Conservation (phyloP, 2,797 vertebrate genomes). For the Gymnothorax reevesii region DNA sequence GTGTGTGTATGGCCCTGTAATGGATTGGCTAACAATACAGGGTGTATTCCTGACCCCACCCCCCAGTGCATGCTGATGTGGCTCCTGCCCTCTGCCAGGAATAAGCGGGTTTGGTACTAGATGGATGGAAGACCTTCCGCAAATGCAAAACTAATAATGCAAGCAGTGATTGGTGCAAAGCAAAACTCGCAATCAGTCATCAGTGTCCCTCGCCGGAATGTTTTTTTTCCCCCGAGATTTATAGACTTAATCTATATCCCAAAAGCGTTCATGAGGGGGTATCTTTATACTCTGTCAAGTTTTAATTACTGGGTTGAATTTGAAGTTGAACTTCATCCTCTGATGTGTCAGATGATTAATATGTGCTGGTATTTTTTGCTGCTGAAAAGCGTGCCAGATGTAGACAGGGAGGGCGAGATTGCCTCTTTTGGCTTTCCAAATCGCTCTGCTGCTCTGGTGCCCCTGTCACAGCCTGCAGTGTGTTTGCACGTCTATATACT, state of each 20-base stretch:
- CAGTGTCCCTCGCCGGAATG: neutral
- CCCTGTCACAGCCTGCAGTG: neutral
- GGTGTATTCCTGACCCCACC: too few relatives aligned
- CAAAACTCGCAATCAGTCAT: neutral
- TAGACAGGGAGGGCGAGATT: neutral
- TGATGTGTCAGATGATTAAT: conserved; percentile 5
- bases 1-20: too few relatives aligned
- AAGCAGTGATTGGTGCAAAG: too few relatives aligned
- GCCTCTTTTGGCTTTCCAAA: neutral
- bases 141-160: too few relatives aligned
- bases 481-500: neutral
- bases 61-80: too few relatives aligned
- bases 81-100: too few relatives aligned
- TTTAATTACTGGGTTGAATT: neutral
- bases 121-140: too few relatives aligned
- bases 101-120: too few relatives aligned
- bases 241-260: neutral
- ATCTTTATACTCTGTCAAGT: neutral
- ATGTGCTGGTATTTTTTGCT: neutral
- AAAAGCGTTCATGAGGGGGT: neutral
- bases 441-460: neutral
- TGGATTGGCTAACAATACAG: too few relatives aligned
- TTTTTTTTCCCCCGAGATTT: neutral
- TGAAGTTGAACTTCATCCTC: neutral
- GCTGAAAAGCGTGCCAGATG: neutral